These are phyloP conservation scores for Glaucidium brasilianum DNA, from an alignment of 2,113 vertebrate genomes.

Conservation along the genomic window DNA sequence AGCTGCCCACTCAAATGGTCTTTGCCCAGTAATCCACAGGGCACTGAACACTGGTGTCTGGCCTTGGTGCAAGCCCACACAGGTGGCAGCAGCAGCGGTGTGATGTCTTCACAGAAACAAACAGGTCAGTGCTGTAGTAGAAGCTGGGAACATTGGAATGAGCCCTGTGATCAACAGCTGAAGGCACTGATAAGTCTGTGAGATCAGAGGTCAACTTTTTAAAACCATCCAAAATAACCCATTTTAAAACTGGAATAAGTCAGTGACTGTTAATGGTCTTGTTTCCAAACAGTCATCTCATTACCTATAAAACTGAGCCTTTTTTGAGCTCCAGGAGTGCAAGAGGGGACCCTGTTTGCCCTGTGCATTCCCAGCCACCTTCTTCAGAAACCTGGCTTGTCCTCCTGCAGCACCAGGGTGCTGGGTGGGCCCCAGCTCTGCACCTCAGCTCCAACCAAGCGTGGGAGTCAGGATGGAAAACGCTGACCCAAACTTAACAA, in stretches of 20 bases:
- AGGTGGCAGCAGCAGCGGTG: not conserved
- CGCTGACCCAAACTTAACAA: not conserved
- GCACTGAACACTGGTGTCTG: not conserved
- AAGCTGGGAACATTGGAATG: not conserved
- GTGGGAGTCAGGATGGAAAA: not conserved
- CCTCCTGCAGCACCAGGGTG: fast-evolving
- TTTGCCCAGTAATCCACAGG: not conserved
- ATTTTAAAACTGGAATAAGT: not conserved
- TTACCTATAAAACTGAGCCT: not conserved
- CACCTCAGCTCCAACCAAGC: not conserved
- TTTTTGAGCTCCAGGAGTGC: not conserved
- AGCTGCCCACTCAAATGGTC: not conserved
- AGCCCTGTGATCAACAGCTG: not conserved
- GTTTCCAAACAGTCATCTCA: not conserved
- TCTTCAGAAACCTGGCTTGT: fast-evolving
- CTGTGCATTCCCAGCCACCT: not conserved
- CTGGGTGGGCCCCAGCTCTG: not conserved
- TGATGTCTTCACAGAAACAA: not conserved
- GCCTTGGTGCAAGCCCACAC: not conserved
- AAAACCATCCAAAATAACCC: not conserved
- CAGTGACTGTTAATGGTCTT: not conserved
- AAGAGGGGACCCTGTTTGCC: not conserved
- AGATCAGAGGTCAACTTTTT: not conserved
- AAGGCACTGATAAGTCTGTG: not conserved
- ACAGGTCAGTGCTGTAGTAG: not conserved